Base-by-base conservation (phyloP, 2,888 invertebrate species). In the Pomacea canaliculata region DNA sequence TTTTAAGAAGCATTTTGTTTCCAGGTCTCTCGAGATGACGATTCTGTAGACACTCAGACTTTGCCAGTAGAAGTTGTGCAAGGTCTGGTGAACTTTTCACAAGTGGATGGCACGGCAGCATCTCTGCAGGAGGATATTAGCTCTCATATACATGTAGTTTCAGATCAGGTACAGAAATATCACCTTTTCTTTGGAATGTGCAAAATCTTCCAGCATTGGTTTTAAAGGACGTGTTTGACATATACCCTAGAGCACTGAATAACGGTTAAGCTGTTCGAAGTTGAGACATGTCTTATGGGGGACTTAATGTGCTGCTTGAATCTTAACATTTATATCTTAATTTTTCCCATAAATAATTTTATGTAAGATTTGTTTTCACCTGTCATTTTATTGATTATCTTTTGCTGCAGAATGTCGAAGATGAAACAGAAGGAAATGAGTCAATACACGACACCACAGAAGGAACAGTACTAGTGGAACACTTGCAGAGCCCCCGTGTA, bases 61-160 rank as follows among this genome's bases (percentile, higher is more conserved):
- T 65, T 80, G 19, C 76, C 76, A 19, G 70, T 80, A 18, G 80
- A 80, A n/a, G 78, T 80, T 46, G 71, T 80, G 16, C 80, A 78
- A 62, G 77, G 78, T 23, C 73, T 80, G 13, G 51, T 56, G 51
- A 56, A 56, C 16, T 56, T 56, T 56, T 4, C 51, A 56, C 51
- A 56, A 10, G 16, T 56, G 10, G 51, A 56, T 56, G 51, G 51
- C 10, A 56, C 51, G 8, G 51, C 12, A 56, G 4, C 76, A 76
- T 56, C 51, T 56, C 16, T 56, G 51, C 51, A 56, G 51, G 51
- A 56, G 16, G 51, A 56, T 16, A 56, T 56, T 16, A 56, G 51
- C 51, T 56, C 51, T 56, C 51, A 56, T 16, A 56, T 56, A 56
- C 51, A 56, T 56, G 16, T 56, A 16, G 51, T 56, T 56, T 56